These are phyloP conservation scores for Speoplatyrhinus poulsoni DNA, from an alignment of 2,113 vertebrate species.

Conservation along the genomic window DNA sequence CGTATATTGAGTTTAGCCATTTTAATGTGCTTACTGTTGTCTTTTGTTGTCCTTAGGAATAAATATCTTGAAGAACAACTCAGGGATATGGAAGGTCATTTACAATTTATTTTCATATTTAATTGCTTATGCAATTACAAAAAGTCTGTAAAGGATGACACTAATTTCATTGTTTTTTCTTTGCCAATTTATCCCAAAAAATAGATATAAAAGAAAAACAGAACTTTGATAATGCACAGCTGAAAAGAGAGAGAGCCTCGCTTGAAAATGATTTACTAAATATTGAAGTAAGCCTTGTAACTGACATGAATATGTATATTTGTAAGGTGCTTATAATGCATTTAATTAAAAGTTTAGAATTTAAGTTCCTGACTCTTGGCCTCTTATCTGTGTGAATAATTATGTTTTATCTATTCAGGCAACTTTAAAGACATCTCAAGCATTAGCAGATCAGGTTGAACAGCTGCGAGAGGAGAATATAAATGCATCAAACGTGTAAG, in stretches of 20 bases:
- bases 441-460: slow-evolving; percentile 78
- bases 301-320: not conserved
- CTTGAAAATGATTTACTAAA: slow-evolving; percentile 84
- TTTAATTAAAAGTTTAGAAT: not conserved
- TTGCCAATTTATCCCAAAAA: slow-evolving; percentile 7
- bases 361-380: not conserved
- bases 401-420: slow-evolving; percentile 63
- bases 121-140: not conserved
- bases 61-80: slow-evolving; percentile 83
- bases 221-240: slow-evolving; percentile 77
- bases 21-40: slow-evolving; percentile 3
- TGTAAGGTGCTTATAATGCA: not conserved
- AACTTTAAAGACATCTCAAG: slow-evolving; percentile 81
- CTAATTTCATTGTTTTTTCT: not conserved
- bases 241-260: slow-evolving; percentile 83
- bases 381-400: not conserved
- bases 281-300: slow-evolving; percentile 77
- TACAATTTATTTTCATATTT: not conserved
- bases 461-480: slow-evolving; percentile 82
- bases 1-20: not conserved
- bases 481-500: slow-evolving; percentile 81
- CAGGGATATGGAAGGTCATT: slow-evolving; percentile 85
- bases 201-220: slow-evolving; percentile 81
- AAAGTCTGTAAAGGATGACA: not conserved
- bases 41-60: slow-evolving; percentile 73